Evolutionary conservation across 2,797 vertebrate genomes (phyloP), one percentile per base, ranked within the genome.

Genomic region (Pangasius mekongensis): DNA sequence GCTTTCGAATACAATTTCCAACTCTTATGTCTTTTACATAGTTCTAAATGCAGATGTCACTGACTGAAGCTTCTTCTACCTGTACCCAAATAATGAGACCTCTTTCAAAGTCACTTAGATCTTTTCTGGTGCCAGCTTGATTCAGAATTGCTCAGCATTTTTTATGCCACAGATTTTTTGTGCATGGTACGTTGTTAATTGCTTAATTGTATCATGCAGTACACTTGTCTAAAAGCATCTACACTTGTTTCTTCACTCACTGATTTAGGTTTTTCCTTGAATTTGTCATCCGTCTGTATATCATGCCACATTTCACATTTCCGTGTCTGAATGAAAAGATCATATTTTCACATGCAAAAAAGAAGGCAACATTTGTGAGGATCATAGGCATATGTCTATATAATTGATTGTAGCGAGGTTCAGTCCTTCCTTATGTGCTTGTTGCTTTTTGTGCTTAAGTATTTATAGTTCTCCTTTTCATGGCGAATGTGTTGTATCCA

Each of bases 401-500:
- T 30, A 58, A 54, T 7, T 30, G 43, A 56, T 33, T 36, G 11
- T 52, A 16, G 47, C 14, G 0, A 54, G 76, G 27, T 78, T 30
- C 49, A 20, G 49, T 54, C 3, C 22, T 76, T 52, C 24, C 27
- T 20, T 78, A 30, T 78, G 47, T 78, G 47, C 14, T 33, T 14
- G 33, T 43, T 54, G 0, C n/a, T 30, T 7, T 6, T 74, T n/a
- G 73, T 14, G 18, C 14, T 8, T 0, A 0, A 22, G 39, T 16
- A 2, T 27, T 60, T 39, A 39, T 5, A 13, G 2, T n/a, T 52
- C 27, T 76, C 11, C 9, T 13, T 71, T 49, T 84, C 20, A 81
- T 27, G 2, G 22, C 14, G 14, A 73, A 64, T 86, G 4, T 56
- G 85, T 62, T 83, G 82, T 89, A 93, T 89, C 88, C 76, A 66